Evolutionary conservation across 2,797 vertebrate genomes (phyloP), one percentile per base, ranked within the genome.

Genomic region (Tauraco hartlaubi): DNA sequence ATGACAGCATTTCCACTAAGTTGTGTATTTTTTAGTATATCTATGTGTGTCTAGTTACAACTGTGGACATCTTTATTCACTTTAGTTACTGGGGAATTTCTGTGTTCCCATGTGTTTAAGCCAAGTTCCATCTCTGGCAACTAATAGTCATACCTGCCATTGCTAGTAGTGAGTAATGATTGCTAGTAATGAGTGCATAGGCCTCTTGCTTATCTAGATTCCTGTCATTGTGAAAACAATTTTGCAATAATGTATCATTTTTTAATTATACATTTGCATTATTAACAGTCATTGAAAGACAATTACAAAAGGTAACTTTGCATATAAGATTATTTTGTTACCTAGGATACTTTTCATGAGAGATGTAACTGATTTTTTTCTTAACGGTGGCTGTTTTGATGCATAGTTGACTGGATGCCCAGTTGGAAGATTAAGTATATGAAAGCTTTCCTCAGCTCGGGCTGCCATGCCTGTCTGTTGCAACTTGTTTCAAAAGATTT

Each of bases 261-360:
- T 94, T 90, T 67, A 92, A 95, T 96, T 97, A 94, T 55, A 90
- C 78, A 97, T 94, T 93, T 96, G 95, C 97, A 98, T 98, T 99
- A 98, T 98, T 98, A 98, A 95, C 97, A 98, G 96, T 90, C 98
- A 98, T 95, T 98, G 98, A 99, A 98, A 98, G 97, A 98, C 97
- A 97, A 96, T 98, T 96, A 97, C 88, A 95, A 96, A 95, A 92
- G 85, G 78, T 74, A 92, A 76, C 66, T 89, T 86, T 95, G 69
- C 94, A 96, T 96, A 96, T 91, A 95, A 81, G 41, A 94, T 97
- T 95, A 91, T 90, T 88, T 94, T 91, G 88, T 98, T 97, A 87
- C 97, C 97, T 93, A 96, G 94, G 98, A 87, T 97, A 98, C 96
- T 79, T 94, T 92, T 96, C 75, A 87, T 92, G 82, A 92, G 44